phyloP scores from a whole-genome alignment of 1,140 invertebrate genomes.

The roundworm (Caenorhabditis elegans) region DNA sequence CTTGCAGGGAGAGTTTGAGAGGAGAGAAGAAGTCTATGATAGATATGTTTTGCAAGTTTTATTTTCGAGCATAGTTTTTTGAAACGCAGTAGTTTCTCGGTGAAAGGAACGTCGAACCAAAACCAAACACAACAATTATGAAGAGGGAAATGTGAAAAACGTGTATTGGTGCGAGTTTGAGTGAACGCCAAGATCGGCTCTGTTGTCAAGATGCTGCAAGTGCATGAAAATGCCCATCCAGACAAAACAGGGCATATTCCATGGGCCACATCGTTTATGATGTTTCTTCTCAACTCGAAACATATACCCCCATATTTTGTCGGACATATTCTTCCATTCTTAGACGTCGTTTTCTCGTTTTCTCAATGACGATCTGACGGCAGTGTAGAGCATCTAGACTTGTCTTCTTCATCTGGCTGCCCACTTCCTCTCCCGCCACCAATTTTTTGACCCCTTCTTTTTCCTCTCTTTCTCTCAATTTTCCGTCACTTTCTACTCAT shows the following conservation, averaged over 20 bases:
- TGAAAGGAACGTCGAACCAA: neutral
- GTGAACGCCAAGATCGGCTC: no score
- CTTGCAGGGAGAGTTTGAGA: neutral
- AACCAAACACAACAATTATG: neutral
- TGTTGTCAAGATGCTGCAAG: conserved; percentile 12
- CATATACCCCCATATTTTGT: conserved; percentile 33
- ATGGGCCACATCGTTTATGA: conserved; percentile 24
- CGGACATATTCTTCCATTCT: conserved; percentile 24
- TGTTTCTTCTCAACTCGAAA: conserved; percentile 23
- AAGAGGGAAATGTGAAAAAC: neutral
- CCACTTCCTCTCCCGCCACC: neutral
- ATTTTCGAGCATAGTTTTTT: neutral
- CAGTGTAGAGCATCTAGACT: neutral
- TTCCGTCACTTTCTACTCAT: neutral
- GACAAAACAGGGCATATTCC: conserved; percentile 10
- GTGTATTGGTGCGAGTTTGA: neutral
- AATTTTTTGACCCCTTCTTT: conserved; percentile 10
- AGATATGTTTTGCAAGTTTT: neutral
- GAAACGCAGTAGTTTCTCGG: neutral
- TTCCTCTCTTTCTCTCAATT: neutral
- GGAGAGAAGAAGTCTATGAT: neutral
- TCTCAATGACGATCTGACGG: conserved; percentile 20
- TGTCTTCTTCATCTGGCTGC: neutral
- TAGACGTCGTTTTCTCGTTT: conserved; percentile 18
- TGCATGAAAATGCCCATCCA: neutral